Conservation (phyloP, 1,140 invertebrate genomes). For the Lordiphosa clarofinis region DNA sequence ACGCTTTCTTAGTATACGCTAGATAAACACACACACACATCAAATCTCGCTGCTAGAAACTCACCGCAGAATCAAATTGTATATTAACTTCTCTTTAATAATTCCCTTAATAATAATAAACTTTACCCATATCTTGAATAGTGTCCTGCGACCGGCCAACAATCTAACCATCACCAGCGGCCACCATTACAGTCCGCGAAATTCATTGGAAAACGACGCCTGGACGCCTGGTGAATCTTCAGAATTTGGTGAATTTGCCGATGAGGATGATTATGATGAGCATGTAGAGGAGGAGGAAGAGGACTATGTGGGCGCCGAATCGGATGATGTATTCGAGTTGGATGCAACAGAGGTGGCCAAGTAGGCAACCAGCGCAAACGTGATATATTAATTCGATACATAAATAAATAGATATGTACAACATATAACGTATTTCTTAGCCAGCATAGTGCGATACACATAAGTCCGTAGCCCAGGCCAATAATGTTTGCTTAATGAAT, state of each 20-base stretch:
- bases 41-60: not conserved
- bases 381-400: constrained; percentile 66
- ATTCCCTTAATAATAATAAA: no score
- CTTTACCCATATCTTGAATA: constrained; percentile 8
- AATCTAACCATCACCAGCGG: constrained; percentile 64
- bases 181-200: constrained; percentile 61
- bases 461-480: constrained; percentile 58
- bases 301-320: constrained; percentile 48
- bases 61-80: no score
- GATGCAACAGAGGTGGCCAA: constrained; percentile 39
- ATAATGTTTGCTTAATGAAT: constrained; percentile 5
- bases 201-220: constrained; percentile 70
- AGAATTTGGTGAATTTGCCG: constrained; percentile 54
- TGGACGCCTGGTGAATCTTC: constrained; percentile 74
- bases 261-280: constrained; percentile 54
- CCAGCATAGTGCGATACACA: constrained; percentile 45
- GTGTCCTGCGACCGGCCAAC: constrained; percentile 58
- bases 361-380: constrained; percentile 62
- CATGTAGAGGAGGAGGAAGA: constrained; percentile 19
- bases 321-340: constrained; percentile 61
- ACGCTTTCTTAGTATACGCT: constrained; percentile 34
- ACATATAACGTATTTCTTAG: constrained; percentile 59
- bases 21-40: constrained; percentile 29
- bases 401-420: constrained; percentile 50
- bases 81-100: no score